A percentile compares a stretch with the other conserved stretches of the same genome.
Conservation (phyloP, 2,888 invertebrate species). For the Rhogogaster chlorosoma region DNA sequence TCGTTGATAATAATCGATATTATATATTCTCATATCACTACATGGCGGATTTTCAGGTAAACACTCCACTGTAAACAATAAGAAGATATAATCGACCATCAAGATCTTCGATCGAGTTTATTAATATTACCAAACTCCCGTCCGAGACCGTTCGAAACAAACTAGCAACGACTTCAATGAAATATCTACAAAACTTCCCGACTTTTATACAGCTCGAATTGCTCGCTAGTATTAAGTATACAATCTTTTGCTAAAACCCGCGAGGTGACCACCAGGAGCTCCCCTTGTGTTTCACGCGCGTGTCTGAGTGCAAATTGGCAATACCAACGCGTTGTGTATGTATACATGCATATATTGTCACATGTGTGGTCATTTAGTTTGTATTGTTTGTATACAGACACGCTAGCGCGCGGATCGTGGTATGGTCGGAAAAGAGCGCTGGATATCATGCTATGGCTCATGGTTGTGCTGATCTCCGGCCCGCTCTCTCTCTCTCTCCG, state of each 20-base stretch:
- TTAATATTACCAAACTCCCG: neutral
- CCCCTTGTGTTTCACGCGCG: constrained; percentile 13
- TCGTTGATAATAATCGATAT: neutral
- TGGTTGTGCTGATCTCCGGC: constrained; percentile 25
- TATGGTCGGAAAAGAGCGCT: constrained; percentile 9
- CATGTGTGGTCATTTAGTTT: neutral
- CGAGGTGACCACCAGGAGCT: constrained; percentile 22
- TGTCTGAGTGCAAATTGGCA: neutral
- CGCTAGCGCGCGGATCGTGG: neutral
- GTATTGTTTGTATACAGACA: constrained; percentile 12
- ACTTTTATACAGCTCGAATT: neutral
- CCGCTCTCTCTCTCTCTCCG: neutral
- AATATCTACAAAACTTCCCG: neutral
- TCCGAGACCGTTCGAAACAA: neutral
- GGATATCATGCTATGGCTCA: constrained; percentile 13
- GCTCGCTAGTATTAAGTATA: neutral
- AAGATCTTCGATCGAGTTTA: neutral
- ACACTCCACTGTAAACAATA: constrained; percentile 4
- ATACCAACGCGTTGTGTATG: neutral
- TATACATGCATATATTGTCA: neutral
- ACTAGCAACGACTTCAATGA: neutral
- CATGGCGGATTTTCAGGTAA: constrained; percentile 12
- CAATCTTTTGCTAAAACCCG: constrained; percentile 1
- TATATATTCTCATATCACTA: constrained; percentile 7
- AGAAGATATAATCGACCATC: neutral